phyloP scores from a whole-genome alignment of 2,113 vertebrate species.

The Ailurus styani region DNA sequence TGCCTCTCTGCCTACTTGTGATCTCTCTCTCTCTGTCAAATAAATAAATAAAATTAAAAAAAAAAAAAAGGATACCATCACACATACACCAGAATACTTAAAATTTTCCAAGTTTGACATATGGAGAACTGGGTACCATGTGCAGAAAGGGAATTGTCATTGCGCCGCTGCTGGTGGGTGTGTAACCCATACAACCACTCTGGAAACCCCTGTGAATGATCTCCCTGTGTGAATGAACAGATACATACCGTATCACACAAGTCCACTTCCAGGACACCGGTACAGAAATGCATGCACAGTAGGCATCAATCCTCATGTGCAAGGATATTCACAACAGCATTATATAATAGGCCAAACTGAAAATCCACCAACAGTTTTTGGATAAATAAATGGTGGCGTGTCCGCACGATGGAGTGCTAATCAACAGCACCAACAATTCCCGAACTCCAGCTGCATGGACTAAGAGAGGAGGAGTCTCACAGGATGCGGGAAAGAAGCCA shows the following conservation, averaged over 20 bases:
- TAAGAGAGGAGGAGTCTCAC: neutral
- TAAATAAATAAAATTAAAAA: no score
- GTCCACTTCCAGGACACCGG: neutral
- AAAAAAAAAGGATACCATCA: no score
- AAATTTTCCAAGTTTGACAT: neutral
- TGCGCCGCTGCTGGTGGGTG: neutral
- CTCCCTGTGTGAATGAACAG: neutral
- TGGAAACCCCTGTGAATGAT: neutral
- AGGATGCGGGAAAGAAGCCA: neutral
- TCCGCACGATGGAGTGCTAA: no score
- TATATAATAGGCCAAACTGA: neutral
- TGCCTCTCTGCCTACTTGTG: no score
- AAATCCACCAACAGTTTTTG: neutral
- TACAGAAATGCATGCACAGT: neutral
- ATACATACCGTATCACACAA: neutral
- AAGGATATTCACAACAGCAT: neutral
- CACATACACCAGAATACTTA: neutral
- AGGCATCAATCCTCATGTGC: neutral
- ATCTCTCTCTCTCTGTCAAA: no score
- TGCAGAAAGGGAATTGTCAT: neutral
- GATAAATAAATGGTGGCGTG: no score
- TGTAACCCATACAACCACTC: neutral
- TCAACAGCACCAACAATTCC: neutral
- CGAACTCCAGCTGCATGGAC: neutral
- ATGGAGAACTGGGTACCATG: neutral